Evolutionary conservation across 2,888 invertebrate species (phyloP).

Genomic region (Dynastes maya): DNA sequence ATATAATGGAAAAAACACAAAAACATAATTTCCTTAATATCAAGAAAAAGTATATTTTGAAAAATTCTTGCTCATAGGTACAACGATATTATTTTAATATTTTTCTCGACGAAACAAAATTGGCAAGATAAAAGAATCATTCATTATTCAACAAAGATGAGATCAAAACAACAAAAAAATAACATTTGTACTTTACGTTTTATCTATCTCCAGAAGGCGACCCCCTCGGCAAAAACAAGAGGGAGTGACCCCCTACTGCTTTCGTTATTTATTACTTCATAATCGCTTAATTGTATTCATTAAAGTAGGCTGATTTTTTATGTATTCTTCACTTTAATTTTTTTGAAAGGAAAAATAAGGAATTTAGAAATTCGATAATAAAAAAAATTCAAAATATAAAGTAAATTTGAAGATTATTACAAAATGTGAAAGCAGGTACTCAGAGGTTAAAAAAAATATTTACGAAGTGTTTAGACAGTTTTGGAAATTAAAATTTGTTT

Average conservation of each 20-base stretch:
- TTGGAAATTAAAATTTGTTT: too few species aligned
- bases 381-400: background rate
- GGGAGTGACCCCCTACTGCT: background rate
- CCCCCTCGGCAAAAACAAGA: background rate
- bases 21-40: background rate
- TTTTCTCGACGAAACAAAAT: conserved; percentile 6
- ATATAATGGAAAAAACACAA: background rate
- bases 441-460: background rate
- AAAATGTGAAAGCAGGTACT: background rate
- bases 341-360: background rate
- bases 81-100: background rate
- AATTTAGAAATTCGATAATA: background rate
- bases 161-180: conserved; percentile 38
- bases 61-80: conserved; percentile 22
- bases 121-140: conserved; percentile 41
- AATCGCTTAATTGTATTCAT: background rate
- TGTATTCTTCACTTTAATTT: background rate
- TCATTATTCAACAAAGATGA: conserved; percentile 39
- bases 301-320: background rate
- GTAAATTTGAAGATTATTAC: background rate
- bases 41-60: background rate
- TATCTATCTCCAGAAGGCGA: background rate
- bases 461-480: too few species aligned
- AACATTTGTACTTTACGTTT: conserved; percentile 37
- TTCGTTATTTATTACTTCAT: background rate